Evolutionary conservation across 2,797 vertebrate genomes (phyloP).

Genomic region (Poeciliopsis gracilis): DNA sequence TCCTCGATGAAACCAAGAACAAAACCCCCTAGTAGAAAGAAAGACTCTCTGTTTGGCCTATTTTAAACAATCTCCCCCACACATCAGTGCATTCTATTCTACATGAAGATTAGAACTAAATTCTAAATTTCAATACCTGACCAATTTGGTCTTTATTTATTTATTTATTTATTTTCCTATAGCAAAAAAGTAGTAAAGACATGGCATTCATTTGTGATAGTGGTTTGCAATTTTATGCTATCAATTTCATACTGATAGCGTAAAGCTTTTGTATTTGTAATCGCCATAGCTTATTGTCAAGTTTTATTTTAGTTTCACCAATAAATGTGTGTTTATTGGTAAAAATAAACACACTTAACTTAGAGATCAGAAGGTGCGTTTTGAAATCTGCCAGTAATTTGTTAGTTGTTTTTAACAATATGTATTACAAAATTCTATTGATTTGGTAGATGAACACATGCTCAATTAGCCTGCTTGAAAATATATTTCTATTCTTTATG

Average conservation of each 20-base stretch:
- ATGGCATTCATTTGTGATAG: neutral
- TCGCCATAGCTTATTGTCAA: neutral
- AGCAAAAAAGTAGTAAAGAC: neutral
- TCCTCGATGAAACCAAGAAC: conserved; percentile 64
- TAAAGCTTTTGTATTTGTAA: neutral
- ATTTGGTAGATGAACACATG: neutral
- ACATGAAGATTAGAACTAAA: conserved; percentile 6
- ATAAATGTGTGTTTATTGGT: neutral
- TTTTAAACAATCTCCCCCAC: conserved; percentile 56
- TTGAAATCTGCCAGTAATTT: neutral
- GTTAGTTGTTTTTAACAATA: neutral
- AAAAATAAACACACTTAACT: neutral
- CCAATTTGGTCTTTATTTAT: conserved; percentile 23
- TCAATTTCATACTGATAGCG: neutral
- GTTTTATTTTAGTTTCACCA: neutral
- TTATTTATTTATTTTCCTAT: conserved; percentile 13
- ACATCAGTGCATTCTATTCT: conserved; percentile 36
- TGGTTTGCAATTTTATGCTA: neutral
- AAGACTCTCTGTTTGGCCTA: conserved; percentile 57
- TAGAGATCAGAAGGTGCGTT: neutral
- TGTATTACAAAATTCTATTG: neutral
- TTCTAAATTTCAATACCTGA: neutral
- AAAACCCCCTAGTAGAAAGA: conserved; percentile 66
- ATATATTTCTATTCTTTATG: neutral
- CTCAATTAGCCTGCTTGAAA: neutral